phyloP scores from a whole-genome alignment of 2,113 vertebrate genomes.

The Sterrhoptilus dennistouni region DNA sequence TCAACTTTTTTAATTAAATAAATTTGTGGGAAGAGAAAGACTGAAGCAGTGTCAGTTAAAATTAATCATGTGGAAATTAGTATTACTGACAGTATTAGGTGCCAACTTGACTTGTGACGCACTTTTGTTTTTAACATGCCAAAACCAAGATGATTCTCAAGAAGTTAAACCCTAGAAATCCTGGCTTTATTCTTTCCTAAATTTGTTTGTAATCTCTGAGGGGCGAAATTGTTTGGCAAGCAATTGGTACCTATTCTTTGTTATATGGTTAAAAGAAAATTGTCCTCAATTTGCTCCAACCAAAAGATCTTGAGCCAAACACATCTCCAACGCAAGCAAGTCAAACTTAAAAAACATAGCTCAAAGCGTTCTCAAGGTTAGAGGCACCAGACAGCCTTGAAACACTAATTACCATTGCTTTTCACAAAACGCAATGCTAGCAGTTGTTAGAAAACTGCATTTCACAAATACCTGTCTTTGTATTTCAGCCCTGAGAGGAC shows the following conservation, averaged over 20 bases:
- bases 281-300: not conserved
- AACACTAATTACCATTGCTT: not conserved
- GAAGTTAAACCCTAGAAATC: slow-evolving; percentile 15
- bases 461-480: not conserved
- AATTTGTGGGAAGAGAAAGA: slow-evolving; percentile 7
- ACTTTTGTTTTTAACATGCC: slow-evolving; percentile 11
- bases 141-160: slow-evolving; percentile 25
- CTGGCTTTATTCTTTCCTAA: slow-evolving; percentile 1
- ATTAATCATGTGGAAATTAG: slow-evolving; percentile 33
- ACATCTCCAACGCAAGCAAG: not conserved
- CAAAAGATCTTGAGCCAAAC: slow-evolving; percentile 8
- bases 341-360: not conserved
- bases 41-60: slow-evolving; percentile 12
- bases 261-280: not conserved
- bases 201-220: slow-evolving; percentile 6
- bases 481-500: not conserved
- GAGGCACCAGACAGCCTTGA: not conserved
- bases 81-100: not conserved
- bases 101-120: slow-evolving; percentile 35
- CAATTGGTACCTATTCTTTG: not conserved
- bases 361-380: not conserved
- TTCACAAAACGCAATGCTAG: not conserved
- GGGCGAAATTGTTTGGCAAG: slow-evolving; percentile 7
- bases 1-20: slow-evolving; percentile 10
- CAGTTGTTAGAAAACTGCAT: not conserved